Percentiles rank a stretch among this genome's conserved stretches.
Conservation (phyloP, 2,797 vertebrate species). For the Ceyx erithaca region DNA sequence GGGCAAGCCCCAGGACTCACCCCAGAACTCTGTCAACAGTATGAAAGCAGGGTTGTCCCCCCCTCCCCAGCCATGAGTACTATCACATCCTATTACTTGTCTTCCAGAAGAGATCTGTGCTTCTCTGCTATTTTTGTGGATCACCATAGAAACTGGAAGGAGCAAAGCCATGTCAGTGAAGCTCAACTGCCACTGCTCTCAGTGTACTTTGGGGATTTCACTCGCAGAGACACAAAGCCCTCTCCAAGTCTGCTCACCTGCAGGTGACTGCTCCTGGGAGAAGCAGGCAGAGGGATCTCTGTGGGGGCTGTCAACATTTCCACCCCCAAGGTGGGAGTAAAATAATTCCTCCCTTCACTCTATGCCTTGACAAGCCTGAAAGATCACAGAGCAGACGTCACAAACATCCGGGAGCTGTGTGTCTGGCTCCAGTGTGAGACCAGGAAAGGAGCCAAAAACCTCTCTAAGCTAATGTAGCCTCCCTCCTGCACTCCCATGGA, state of each 20-base stretch:
- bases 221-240: background rate
- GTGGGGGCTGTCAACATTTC: background rate
- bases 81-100: background rate
- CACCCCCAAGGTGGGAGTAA: background rate
- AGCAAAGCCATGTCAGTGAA: background rate
- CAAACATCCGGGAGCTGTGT: constrained; percentile 21
- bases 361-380: constrained; percentile 42
- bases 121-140: background rate
- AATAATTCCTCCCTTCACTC: constrained; percentile 12
- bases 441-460: constrained; percentile 32
- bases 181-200: background rate
- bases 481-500: background rate
- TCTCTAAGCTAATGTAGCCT: background rate
- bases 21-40: background rate
- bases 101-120: background rate
- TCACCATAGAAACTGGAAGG: constrained; percentile 31
- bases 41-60: background rate
- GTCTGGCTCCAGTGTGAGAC: constrained; percentile 16
- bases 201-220: background rate
- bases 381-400: constrained; percentile 40
- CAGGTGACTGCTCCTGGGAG: background rate
- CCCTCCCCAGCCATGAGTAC: background rate
- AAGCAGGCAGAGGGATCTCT: background rate
- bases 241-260: background rate
- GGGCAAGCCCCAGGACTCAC: background rate